Evolutionary conservation across 1,140 invertebrate genomes (phyloP), one percentile per base, ranked within the genome.

Genomic region (Ceratina australensis): DNA sequence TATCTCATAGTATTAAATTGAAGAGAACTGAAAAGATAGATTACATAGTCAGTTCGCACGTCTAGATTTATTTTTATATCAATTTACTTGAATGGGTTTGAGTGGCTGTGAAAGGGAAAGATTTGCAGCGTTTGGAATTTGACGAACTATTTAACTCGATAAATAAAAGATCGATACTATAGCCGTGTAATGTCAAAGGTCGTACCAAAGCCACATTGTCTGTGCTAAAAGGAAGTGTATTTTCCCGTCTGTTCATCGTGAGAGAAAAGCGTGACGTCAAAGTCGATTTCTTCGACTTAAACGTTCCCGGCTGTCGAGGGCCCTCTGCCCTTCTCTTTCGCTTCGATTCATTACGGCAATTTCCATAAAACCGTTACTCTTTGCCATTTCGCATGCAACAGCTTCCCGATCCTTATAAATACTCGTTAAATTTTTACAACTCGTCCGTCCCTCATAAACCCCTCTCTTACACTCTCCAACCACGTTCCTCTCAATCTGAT

Each of bases 161-260:
- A 85, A 85, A 85, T 85, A 85, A 85, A 85, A 74, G 76, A 85
- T 85, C 84, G 84, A 85, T 84, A 84, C 64, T 59, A 42, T 26
- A 57, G 26, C 42, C 76, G 64, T 60, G 66, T 84, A 85, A 85
- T 85, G 84, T 85, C 84, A 85, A 71, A 79, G 84, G 84, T 85
- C 84, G 65, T 66, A 63, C 79, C 81, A 79, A 50, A 72, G 77
- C 77, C 57, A 79, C 81, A 75, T 72, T 79, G 78, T 84, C 81
- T 72, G 78, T 69, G 64, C 66, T 84, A 80, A 84, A 84, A 84
- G 69, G 67, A 76, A 76, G 74, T 54, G 69, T 65, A 66, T 82
- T 84, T 83, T 74, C 72, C 66, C 72, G 65, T 79, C 74, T 68
- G 57, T 79, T 59, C 64, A 24, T 16, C 65, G 50, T 28, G 68